phyloP scores from a whole-genome alignment of 2,797 vertebrate genomes.

The Danionella dracula region DNA sequence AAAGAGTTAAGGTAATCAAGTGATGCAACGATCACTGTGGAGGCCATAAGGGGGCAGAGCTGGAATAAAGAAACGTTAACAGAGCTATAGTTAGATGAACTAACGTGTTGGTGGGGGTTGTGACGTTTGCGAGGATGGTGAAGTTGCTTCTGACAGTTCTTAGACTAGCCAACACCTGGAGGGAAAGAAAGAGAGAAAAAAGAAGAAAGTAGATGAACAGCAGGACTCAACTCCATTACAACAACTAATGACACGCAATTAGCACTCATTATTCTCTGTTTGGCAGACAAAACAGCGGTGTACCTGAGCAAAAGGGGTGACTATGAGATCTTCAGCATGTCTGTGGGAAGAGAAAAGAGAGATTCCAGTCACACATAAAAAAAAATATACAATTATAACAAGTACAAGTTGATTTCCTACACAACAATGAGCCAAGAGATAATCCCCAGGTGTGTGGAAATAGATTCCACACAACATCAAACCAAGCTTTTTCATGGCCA shows the following conservation, averaged over 20 bases:
- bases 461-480: conserved; percentile 1
- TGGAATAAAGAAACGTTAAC: neutral
- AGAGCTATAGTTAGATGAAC: conserved; percentile 56
- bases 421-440: neutral
- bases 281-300: conserved; percentile 14
- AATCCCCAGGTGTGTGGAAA: neutral
- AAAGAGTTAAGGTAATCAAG: too few species aligned
- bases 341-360: conserved; percentile 55
- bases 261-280: conserved; percentile 15
- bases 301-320: conserved; percentile 95
- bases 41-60: neutral
- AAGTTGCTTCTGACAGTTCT: conserved; percentile 94
- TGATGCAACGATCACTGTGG: too few species aligned
- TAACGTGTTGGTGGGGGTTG: conserved; percentile 88
- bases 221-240: neutral
- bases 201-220: neutral
- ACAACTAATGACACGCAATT: conserved; percentile 17
- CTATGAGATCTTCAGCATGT: conserved; percentile 89
- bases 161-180: conserved; percentile 90
- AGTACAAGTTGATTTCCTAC: neutral
- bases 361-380: neutral
- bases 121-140: conserved; percentile 90
- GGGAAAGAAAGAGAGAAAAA: neutral
- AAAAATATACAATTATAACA: neutral
- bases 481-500: neutral